phyloP scores from a whole-genome alignment of 1,140 invertebrate genomes.

The Archivesica marissinica region DNA sequence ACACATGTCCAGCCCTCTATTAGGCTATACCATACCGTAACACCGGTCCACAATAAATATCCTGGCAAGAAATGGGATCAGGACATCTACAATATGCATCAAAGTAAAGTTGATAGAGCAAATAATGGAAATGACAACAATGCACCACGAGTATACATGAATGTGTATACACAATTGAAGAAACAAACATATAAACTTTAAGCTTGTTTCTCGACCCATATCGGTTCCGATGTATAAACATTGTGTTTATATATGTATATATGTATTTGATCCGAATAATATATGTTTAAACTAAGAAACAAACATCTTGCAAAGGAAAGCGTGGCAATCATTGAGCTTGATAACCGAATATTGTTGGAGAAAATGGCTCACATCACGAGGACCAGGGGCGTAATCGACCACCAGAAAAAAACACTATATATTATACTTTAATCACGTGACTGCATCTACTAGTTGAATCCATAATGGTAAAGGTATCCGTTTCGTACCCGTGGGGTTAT shows the following conservation, averaged over 20 bases:
- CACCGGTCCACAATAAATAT: conserved; percentile 74
- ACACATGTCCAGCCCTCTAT: too few species aligned
- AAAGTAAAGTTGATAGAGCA: conserved; percentile 71
- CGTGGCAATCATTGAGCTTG: conserved; percentile 74
- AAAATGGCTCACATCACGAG: conserved; percentile 81
- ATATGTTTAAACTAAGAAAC: too few species aligned
- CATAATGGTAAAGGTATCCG: too few species aligned
- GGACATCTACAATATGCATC: conserved; percentile 69
- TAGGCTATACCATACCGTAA: conserved; percentile 74
- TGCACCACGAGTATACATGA: conserved; percentile 80
- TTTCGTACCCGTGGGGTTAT: too few species aligned
- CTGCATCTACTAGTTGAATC: too few species aligned
- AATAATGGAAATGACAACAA: conserved; percentile 76
- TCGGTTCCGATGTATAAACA: too few species aligned
- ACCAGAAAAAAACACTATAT: conserved; percentile 72
- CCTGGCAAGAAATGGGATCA: conserved; percentile 77
- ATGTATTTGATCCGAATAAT: too few species aligned
- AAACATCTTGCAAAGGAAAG: conserved; percentile 79
- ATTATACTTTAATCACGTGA: too few species aligned
- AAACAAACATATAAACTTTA: too few species aligned
- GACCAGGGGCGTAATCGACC: conserved; percentile 72
- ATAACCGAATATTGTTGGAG: conserved; percentile 79
- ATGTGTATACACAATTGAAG: conserved; percentile 82
- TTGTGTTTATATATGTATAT: too few species aligned
- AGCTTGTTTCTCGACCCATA: too few species aligned